Conservation (phyloP, 2,888 invertebrate genomes). For the Ceramica pisi region DNA sequence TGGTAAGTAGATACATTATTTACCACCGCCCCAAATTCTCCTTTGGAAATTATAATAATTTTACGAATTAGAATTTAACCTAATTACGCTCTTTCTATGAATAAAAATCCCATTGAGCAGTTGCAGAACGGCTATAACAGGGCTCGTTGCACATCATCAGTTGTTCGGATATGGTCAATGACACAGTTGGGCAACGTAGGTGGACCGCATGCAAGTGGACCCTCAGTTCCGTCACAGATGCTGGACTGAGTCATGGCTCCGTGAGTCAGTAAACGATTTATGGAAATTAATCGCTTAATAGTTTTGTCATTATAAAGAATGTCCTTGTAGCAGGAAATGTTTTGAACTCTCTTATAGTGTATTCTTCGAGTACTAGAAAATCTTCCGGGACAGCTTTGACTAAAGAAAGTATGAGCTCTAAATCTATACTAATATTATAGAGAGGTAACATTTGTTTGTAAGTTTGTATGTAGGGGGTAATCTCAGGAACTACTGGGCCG, state of each 20-base stretch:
- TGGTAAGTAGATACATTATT: too few species aligned
- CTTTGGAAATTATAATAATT: neutral
- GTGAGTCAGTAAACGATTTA: constrained; percentile 20
- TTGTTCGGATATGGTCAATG: constrained; percentile 38
- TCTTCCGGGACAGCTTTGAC: neutral
- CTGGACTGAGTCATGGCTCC: constrained; percentile 24
- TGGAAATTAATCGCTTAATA: too few species aligned
- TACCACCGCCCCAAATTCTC: too few species aligned
- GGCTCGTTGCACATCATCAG: constrained; percentile 48
- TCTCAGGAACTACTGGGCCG: too few species aligned
- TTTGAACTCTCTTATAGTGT: neutral
- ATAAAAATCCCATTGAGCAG: neutral
- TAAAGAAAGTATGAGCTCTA: neutral
- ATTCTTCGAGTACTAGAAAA: neutral
- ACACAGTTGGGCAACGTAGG: constrained; percentile 49
- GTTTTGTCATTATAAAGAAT: neutral
- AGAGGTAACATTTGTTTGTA: too few species aligned
- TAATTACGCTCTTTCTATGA: neutral
- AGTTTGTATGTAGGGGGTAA: too few species aligned
- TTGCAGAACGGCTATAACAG: constrained; percentile 22
- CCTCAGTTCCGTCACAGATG: constrained; percentile 43
- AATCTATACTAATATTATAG: too few species aligned
- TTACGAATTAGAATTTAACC: too few species aligned
- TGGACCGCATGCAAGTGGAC: constrained; percentile 51
- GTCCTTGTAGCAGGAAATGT: neutral